Evolutionary conservation across 2,888 invertebrate genomes (phyloP), one percentile per base, ranked within the genome.

Genomic region (Megastigmus dorsalis): DNA sequence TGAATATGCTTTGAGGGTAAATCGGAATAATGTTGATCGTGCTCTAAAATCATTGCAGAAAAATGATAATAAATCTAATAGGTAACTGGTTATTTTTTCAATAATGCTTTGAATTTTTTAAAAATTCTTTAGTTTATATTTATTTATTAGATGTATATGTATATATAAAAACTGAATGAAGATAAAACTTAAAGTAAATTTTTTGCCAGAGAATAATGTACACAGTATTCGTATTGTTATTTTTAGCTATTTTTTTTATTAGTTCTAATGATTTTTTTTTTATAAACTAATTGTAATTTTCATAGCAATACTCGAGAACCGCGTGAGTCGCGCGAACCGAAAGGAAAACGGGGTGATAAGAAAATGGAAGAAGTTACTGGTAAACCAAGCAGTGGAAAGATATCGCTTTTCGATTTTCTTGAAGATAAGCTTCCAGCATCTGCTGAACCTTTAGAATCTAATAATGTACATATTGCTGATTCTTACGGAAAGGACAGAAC

Each of bases 331-430:
- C 89, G 77, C 80, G 91, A 79, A 88, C 89, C 81, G 85, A 90
- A 84, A 89, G 81, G 81, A 3, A 86, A 85, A 66, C 83, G 84
- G 69, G 86, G 83, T 63, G 88, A 86, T 67, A 87, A 85, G 72
- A 87, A 85, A 78, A 90, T 91, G 48, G 92, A 92, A 74, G 90
- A 90, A 60, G 50, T 65, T 26, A 90, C 90, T 1, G 90, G 92
- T 6, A 95, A 95, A 86, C 95, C 95, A 0, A 93, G 94, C 10
- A 88, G 86, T 71, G 93, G 93, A 50, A 94, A 93, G 88, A 93
- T 95, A 1, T 95, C 94, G 0, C 88, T 95, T 2, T 95, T 95
- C 86, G 94, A 95, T 86, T 95, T 95, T 84, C 90, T 95, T 7
- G 95, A 95, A 84, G 93, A 94, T 82, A 95, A 95, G 88, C 88